Conservation (phyloP, 2,113 vertebrate genomes). For the Halcyon senegalensis region DNA sequence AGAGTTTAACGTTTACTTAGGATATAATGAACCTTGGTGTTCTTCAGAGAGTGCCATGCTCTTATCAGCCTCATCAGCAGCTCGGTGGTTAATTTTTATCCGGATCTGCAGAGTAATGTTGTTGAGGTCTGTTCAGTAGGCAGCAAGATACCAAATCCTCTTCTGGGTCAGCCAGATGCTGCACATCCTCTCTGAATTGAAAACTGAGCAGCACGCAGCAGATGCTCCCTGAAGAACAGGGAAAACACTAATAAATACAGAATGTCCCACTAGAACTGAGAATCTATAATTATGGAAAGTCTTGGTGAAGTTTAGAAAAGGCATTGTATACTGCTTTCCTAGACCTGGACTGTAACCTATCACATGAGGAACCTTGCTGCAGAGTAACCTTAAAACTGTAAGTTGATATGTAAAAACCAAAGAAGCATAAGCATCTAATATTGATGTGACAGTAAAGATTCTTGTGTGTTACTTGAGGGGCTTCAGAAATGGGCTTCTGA, state of each 20-base stretch:
- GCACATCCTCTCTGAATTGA: background rate
- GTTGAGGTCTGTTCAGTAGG: background rate
- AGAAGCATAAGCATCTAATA: background rate
- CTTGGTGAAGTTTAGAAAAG: background rate
- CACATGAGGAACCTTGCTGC: background rate
- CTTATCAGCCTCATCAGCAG: background rate
- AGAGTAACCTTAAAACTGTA: background rate
- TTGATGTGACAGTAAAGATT: background rate
- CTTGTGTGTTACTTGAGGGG: background rate
- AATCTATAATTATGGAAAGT: background rate
- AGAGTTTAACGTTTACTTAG: background rate
- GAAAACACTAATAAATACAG: background rate
- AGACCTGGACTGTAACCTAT: background rate
- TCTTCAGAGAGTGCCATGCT: background rate
- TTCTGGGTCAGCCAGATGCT: slow-evolving; percentile 18
- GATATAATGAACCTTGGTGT: background rate
- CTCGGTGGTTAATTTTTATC: background rate
- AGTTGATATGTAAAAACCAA: background rate
- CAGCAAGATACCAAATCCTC: slow-evolving; percentile 6
- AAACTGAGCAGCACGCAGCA: background rate
- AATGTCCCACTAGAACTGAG: background rate
- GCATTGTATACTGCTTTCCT: background rate
- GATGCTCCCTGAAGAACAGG: background rate
- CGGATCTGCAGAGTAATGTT: background rate
- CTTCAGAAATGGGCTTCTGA: background rate